A percentile compares a stretch with the other conserved stretches of the same genome.
phyloP scores from a whole-genome alignment of 2,113 vertebrate genomes.

The Toxotes chatareus region DNA sequence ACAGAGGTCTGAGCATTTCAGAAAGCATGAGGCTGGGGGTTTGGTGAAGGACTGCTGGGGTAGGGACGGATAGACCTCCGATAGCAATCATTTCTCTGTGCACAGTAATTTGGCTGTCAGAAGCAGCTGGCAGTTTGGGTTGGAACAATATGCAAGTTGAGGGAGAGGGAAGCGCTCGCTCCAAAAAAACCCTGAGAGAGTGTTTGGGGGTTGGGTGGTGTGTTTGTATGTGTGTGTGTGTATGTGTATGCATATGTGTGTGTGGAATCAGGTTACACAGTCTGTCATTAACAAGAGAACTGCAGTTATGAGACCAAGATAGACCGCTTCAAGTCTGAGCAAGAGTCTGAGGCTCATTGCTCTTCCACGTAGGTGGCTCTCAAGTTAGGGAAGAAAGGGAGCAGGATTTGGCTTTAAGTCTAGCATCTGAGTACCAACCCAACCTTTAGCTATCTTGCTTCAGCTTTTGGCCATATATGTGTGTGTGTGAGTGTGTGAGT shows the following conservation, averaged over 20 bases:
- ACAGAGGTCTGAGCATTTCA: conserved; percentile 71
- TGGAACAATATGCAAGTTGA: conserved; percentile 82
- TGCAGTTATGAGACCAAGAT: conserved; percentile 78
- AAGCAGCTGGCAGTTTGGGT: conserved; percentile 83
- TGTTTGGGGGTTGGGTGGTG: conserved; percentile 28
- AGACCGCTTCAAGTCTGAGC: conserved; percentile 83
- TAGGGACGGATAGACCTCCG: conserved; percentile 70
- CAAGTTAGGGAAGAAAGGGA: conserved; percentile 18
- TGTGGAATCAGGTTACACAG: conserved; percentile 83
- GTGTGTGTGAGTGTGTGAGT: conserved; percentile 7
- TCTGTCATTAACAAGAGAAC: conserved; percentile 84
- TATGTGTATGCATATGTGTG: conserved; percentile 47
- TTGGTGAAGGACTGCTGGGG: background rate
- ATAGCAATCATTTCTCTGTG: conserved; percentile 81
- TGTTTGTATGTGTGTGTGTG: conserved; percentile 15
- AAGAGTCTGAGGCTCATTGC: conserved; percentile 72
- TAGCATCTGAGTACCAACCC: conserved; percentile 35
- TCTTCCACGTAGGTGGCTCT: conserved; percentile 60
- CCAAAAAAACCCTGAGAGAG: conserved; percentile 59
- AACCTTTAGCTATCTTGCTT: conserved; percentile 50
- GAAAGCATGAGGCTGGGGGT: conserved; percentile 44
- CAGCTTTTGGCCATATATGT: conserved; percentile 36
- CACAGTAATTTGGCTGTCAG: conserved; percentile 84
- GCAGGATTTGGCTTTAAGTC: conserved; percentile 65
- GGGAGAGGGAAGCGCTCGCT: conserved; percentile 73